Base-by-base conservation (phyloP, 2,888 invertebrate species). In the Idaea biselata region DNA sequence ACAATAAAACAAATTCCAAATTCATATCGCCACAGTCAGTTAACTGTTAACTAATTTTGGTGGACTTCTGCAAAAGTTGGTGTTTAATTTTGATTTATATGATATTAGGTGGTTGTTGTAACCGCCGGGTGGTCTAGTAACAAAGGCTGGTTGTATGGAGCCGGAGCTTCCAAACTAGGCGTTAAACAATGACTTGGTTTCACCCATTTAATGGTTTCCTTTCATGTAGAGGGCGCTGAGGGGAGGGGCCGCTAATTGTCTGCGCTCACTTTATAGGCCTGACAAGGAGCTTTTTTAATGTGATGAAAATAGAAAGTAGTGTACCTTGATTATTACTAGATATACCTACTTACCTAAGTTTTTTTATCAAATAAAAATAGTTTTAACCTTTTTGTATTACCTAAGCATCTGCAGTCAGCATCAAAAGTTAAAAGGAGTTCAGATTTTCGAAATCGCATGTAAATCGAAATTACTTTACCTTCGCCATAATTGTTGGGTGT, bases 121-220 rank as follows among this genome's bases (percentile, higher is more conserved):
- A 65, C 63, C 56, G 67, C 62, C 63, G 64, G 62, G 67, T 64
- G 63, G 58, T 66, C 62, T 60, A 32, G 55, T 32, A 66, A 74
- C 73, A 73, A 74, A 67, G 65, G 64, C 59, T 58, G 63, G 62
- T 61, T 67, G 60, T 65, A 68, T 65, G 69, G 73, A 65, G 64
- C 69, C 64, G 58, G 62, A 71, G 69, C 68, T 44, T 69, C 66
- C 60, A 64, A 73, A 72, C 72, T 72, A 72, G 70, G 73, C 71
- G 68, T 68, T 71, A 73, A 76, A 79, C 78, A 81, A 80, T 79
- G 73, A 71, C 71, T 73, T 63, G 68, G 73, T 71, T 72, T 74
- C 67, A 74, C 72, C 72, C 73, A 76, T 77, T 77, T 77, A 78
- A 78, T 77, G 75, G 77, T 68, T 69, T 71, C 73, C 73, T 76